Base-by-base conservation (phyloP, 2,888 invertebrate genomes). In the Cerceris rybyensis region DNA sequence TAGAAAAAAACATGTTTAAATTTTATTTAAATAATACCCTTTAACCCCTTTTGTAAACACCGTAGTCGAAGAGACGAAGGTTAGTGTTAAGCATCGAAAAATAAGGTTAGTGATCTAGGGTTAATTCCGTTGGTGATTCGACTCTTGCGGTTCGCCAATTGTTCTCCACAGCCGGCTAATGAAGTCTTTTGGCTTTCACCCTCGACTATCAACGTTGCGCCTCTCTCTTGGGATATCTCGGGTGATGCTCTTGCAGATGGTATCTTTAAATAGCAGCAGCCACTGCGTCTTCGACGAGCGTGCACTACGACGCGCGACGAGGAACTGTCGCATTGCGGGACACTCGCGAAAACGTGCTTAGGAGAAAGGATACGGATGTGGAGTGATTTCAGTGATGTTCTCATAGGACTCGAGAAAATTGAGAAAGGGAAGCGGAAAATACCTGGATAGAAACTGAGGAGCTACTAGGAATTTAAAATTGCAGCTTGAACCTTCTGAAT, bases 181-280 rank as follows among this genome's bases (percentile, higher is more conserved):
- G 71, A 84, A 82, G 71, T 80, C 73, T 79, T 70, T 65, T 58
- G 70, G 54, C 78, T 75, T 82, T 82, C 78, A 70, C 73, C 50
- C 70, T 28, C 55, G 75, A 55, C 76, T 74, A 80, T 84, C 82
- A 75, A 63, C 73, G 65, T 59, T 42, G 59, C 65, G 81, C 74
- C 83, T 70, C 81, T 63, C 41, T 7, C 11, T 42, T 66, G 64
- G 82, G 73, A 78, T 82, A 71, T 82, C 80, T 74, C 57, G 64
- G 78, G 70, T 80, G 78, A 78, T 81, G 78, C 74, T 70, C 81
- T 57, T 78, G 77, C 28, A 69, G 84, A 85, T 81, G 75, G 74
- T 81, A 84, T 83, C 84, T 84, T 84, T 79, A 84, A 85, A 84
- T 84, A 83, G 79, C 78, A 68, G 66, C 57, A 58, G 59, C 49